These are phyloP conservation scores for Marasmarcha lunaedactyla DNA, from an alignment of 2,888 invertebrate genomes.

Conservation along the genomic window DNA sequence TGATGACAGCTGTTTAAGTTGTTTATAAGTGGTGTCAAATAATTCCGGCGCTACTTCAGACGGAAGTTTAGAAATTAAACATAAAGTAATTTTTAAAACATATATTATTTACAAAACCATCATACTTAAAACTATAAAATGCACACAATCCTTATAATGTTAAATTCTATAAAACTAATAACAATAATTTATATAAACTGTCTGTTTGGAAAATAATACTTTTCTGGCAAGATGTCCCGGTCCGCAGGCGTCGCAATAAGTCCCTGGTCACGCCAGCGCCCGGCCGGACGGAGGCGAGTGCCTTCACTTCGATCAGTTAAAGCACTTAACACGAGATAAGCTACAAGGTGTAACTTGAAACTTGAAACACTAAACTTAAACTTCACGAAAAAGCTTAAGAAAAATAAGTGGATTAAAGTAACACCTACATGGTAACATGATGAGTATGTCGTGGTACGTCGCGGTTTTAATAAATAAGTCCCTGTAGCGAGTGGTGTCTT, in stretches of 20 bases:
- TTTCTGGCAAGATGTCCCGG: constrained; percentile 49
- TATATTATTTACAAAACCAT: not conserved
- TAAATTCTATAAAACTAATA: constrained; percentile 9
- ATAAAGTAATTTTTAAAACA: not conserved
- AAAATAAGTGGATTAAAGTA: constrained; percentile 15
- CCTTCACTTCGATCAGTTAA: constrained; percentile 20
- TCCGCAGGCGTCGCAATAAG: too few species aligned
- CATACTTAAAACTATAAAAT: not conserved
- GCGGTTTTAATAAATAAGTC: constrained; percentile 44
- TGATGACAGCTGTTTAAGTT: too few species aligned
- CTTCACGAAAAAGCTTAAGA: constrained; percentile 17
- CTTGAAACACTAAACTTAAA: constrained; percentile 18
- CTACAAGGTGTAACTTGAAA: constrained; percentile 34
- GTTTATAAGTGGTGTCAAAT: too few species aligned
- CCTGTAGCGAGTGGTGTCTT: too few species aligned
- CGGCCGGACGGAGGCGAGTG: constrained; percentile 57
- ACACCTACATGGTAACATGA: constrained; percentile 40
- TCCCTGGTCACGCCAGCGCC: too few species aligned
- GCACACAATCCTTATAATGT: not conserved
- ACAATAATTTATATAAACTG: constrained; percentile 23
- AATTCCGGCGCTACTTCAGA: too few species aligned
- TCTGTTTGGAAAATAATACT: constrained; percentile 39
- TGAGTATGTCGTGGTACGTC: constrained; percentile 33
- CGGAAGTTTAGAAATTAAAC: not conserved
- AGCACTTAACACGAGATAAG: constrained; percentile 25